Base-by-base conservation (phyloP, 2,888 invertebrate genomes). In the Furcula furcula region DNA sequence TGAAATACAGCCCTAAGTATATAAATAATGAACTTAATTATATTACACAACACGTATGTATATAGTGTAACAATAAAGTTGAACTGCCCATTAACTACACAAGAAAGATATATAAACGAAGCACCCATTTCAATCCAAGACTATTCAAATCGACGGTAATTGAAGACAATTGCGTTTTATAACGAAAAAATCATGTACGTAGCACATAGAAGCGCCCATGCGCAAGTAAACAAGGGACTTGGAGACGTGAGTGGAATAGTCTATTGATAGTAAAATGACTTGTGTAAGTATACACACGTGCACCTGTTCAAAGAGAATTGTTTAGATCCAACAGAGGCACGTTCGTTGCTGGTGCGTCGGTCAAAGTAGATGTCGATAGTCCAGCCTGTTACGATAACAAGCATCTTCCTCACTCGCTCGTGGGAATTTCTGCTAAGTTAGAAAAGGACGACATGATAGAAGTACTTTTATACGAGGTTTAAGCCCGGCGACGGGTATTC, bases 271-370 rank as follows among this genome's bases (percentile, higher is more conserved):
- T 73, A 64, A 76, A 81, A 81, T 76, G 68, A 72, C 66, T 78
- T 82, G 67, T 68, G 56, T 56, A 66, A 73, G 65, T n/a, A n/a
- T n/a, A n/a, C 75, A 73, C 68, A 75, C 68, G 65, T 72, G 80
- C 86, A 86, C 84, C 86, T 86, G 82, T 78, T 72, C 74, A 83
- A 84, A 82, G 79, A 76, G 63, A 57, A 64, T 67, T 73, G 73
- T 76, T 74, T 72, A 64, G 57, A 67, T n/a, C n/a, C n/a, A n/a
- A n/a, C n/a, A n/a, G n/a, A 63, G 34, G 41, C 55, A 31, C 41
- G 60, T 57, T 38, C 52, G 50, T 42, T 42, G 48, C 40, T 47
- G 39, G 34, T 45, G 44, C 56, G 49, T 48, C 46, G 54, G 56
- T 51, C 46, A n/a, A n/a, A n/a, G n/a, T n/a, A n/a, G n/a, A n/a